phyloP scores from a whole-genome alignment of 2,113 vertebrate genomes.

The Serinus canaria region DNA sequence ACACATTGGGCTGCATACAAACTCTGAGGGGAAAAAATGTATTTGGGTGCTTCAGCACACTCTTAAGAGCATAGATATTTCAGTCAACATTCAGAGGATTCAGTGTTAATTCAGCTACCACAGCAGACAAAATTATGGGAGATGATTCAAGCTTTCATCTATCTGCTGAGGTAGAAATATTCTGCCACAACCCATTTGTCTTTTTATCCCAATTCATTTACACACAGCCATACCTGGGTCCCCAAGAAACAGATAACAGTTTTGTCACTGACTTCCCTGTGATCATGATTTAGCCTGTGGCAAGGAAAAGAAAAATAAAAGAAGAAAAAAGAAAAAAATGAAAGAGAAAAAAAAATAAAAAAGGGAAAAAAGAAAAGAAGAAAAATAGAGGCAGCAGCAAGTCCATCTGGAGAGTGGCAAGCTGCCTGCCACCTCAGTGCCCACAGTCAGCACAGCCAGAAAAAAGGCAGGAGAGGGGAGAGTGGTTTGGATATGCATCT shows the following conservation, averaged over 20 bases:
- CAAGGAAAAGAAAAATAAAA: background rate
- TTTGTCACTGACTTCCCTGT: background rate
- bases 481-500: rapidly evolving
- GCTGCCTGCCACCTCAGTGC: background rate
- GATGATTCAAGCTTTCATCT: background rate
- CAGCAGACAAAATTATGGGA: background rate
- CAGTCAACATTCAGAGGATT: background rate
- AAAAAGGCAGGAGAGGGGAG: background rate
- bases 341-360: background rate
- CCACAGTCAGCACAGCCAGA: background rate
- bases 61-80: background rate
- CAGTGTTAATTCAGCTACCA: background rate
- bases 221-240: background rate
- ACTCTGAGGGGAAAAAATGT: background rate
- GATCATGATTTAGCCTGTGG: background rate
- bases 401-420: slow-evolving; percentile 58
- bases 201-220: background rate
- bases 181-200: background rate
- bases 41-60: background rate
- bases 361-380: background rate
- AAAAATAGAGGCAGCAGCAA: background rate
- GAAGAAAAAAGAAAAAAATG: rapidly evolving
- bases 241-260: background rate
- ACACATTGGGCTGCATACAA: background rate
- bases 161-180: background rate